Evolutionary conservation across 1,140 invertebrate genomes (phyloP).

Genomic region (Fopius arisanus): DNA sequence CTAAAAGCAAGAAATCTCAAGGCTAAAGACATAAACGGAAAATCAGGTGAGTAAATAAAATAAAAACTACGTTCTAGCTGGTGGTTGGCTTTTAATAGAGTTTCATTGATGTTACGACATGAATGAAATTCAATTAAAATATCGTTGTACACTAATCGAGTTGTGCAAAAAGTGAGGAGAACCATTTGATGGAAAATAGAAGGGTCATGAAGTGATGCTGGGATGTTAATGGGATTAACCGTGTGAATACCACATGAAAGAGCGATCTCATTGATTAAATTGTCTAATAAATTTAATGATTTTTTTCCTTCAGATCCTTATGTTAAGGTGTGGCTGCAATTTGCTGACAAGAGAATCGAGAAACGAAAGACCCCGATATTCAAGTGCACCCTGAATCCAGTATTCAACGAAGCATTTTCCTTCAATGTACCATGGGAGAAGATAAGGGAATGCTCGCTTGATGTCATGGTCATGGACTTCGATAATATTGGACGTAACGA

Average conservation of each 20-base stretch:
- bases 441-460: slow-evolving; percentile 88
- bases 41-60: slow-evolving; percentile 77
- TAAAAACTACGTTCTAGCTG: not conserved
- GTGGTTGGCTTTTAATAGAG: not conserved
- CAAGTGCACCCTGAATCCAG: slow-evolving; percentile 89
- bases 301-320: slow-evolving; percentile 85
- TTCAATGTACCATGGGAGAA: slow-evolving; percentile 96
- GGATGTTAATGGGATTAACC: not conserved
- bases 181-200: not conserved
- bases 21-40: slow-evolving; percentile 94
- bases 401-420: slow-evolving; percentile 93
- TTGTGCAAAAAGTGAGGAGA: not conserved
- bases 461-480: slow-evolving; percentile 94
- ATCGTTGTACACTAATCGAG: not conserved
- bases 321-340: slow-evolving; percentile 95
- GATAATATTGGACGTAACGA: slow-evolving; percentile 94
- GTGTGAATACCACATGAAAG: not conserved
- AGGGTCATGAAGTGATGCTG: not conserved
- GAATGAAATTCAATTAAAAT: not conserved
- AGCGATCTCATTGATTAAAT: not conserved
- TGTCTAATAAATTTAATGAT: not conserved
- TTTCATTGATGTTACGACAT: not conserved
- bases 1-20: slow-evolving; percentile 92
- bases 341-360: slow-evolving; percentile 92
- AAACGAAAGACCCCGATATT: slow-evolving; percentile 96